These are phyloP conservation scores for zebrafish (Danio rerio) DNA, from an alignment of 2,113 vertebrate species.

Conservation along the genomic window GRCz12tu NC_133188.1:8120001-8120500, in stretches of 20 bases:
- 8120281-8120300: constrained; percentile 33
- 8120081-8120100: neutral
- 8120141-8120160: constrained; percentile 11
- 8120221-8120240: constrained; percentile 35
- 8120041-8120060: neutral
- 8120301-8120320: constrained; percentile 10
- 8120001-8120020: neutral
- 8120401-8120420: too few relatives aligned
- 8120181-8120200: constrained; percentile 22
- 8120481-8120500: too few relatives aligned
- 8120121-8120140: neutral
- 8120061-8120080: neutral
- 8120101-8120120: neutral
- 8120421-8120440: too few relatives aligned
- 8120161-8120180: neutral
- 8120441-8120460: too few relatives aligned
- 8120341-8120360: too few relatives aligned
- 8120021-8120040: neutral
- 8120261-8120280: constrained; percentile 4
- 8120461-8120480: too few relatives aligned
- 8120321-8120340: neutral
- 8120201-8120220: constrained; percentile 25
- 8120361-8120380: too few relatives aligned
- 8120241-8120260: neutral
- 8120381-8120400: too few relatives aligned